Percentiles rank a stretch among this genome's conserved stretches.
These are phyloP conservation scores for Steinernema scapterisci DNA, from an alignment of 2,888 invertebrate species.

Conservation along the genomic window DNA sequence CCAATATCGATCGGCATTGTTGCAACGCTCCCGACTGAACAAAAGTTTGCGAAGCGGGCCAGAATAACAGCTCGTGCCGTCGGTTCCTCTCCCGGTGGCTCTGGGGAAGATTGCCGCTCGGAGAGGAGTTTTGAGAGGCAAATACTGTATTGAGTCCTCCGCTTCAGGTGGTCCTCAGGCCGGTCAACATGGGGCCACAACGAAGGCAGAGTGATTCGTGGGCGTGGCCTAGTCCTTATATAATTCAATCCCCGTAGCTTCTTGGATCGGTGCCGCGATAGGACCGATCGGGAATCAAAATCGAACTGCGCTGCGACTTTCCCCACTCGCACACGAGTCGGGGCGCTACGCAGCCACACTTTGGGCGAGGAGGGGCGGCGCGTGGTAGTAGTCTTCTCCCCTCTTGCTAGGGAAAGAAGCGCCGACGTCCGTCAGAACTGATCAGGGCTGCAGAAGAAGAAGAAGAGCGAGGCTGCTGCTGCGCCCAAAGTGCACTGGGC, in stretches of 20 bases:
- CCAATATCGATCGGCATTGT: slow-evolving; percentile 14
- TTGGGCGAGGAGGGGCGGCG: background rate
- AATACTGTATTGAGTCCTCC: too few relatives aligned
- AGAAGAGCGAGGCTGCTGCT: background rate
- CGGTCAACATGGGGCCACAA: background rate
- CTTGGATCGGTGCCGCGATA: slow-evolving; percentile 25
- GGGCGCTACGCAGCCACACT: slow-evolving; percentile 14
- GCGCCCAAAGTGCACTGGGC: slow-evolving; percentile 19
- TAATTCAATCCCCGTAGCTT: background rate
- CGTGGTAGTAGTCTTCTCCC: background rate
- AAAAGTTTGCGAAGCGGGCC: slow-evolving; percentile 9
- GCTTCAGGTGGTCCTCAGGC: too few relatives aligned
- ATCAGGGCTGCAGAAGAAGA: slow-evolving; percentile 1
- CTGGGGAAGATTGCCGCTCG: background rate
- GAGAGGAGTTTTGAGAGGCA: background rate
- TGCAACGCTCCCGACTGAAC: background rate
- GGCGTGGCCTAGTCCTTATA: slow-evolving; percentile 29
- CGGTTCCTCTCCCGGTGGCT: background rate
- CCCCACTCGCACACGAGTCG: background rate
- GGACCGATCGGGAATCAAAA: slow-evolving; percentile 29
- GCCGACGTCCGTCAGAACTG: background rate
- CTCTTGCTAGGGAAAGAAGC: background rate
- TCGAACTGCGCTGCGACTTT: slow-evolving; percentile 5
- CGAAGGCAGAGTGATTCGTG: background rate
- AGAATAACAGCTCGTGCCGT: slow-evolving; percentile 8